Conservation (phyloP, 2,113 vertebrate genomes). For the Hassar affinis region DNA sequence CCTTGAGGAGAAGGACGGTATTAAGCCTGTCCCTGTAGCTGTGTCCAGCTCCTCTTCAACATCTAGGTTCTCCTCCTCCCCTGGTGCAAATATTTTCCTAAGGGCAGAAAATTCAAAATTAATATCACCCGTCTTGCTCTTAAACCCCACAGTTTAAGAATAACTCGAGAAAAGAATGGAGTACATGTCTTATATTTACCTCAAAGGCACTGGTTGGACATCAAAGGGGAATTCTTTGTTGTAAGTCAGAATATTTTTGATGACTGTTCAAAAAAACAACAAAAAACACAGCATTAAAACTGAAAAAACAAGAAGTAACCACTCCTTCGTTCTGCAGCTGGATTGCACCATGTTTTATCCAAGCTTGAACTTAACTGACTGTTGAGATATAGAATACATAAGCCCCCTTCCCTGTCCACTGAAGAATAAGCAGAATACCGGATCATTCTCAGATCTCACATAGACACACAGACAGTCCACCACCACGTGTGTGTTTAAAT, state of each 20-base stretch:
- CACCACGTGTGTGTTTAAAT: no score
- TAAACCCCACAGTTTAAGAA: neutral
- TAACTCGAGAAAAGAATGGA: neutral
- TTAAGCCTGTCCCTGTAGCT: constrained; percentile 82
- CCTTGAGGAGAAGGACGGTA: constrained; percentile 80
- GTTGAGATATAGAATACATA: no score
- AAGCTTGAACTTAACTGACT: no score
- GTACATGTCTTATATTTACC: constrained; percentile 70
- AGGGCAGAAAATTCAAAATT: neutral
- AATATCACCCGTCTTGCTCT: neutral
- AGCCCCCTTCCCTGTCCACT: no score
- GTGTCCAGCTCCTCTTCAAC: constrained; percentile 93
- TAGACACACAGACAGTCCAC: no score
- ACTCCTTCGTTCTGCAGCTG: no score
- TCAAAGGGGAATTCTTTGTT: constrained; percentile 98
- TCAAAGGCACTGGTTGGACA: constrained; percentile 93
- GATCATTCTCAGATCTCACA: no score
- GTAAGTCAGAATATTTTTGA: constrained; percentile 92
- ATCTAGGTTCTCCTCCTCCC: constrained; percentile 95
- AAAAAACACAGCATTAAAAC: neutral
- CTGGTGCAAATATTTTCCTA: constrained; percentile 95
- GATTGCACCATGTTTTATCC: no score
- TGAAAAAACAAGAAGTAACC: neutral
- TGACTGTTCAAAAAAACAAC: constrained; percentile 74
- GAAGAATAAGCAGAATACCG: no score